Evolutionary conservation across 2,797 vertebrate genomes (phyloP), one percentile per base, ranked within the genome.

Genomic region (Cryptoprocta ferox): DNA sequence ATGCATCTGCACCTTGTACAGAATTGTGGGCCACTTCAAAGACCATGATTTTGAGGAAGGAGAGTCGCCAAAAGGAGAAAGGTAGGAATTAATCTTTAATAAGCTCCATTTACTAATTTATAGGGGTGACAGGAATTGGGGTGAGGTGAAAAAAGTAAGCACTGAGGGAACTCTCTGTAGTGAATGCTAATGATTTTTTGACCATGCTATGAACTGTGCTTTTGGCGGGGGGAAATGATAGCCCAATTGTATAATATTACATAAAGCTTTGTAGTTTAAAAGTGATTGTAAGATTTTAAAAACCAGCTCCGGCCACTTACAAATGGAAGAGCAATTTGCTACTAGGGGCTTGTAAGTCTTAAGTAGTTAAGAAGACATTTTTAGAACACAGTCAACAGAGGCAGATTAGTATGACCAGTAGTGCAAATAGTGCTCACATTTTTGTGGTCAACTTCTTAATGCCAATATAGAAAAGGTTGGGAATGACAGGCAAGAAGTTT

Each of bases 101-200:
- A 91, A 91, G 42, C 26, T 93, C 81, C 70, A 59, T 87, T 97
- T 97, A 96, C 85, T 98, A 98, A 91, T 98, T 98, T 76, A 93
- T 97, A 96, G 94, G 95, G 94, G 96, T 50, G 66, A 24, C 73
- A 61, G 91, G 81, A 97, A 86, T 78, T 91, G 79, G 70, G 75
- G 59, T 93, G n/a, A 94, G 53, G 79, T 83, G 80, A 83, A 92
- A 30, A 93, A 97, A 91, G 30, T 80, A 80, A 96, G 71, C 81
- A 82, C 80, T 59, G 28, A 93, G 76, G 82, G 89, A 85, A 87
- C 42, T 26, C 83, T 59, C 70, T 75, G 84, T 39, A 94, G 63
- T 79, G 91, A 90, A 88, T 92, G 66, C 61, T 89, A 95, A 96
- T 96, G 76, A 70, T 73, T 93, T 95, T 95, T 73, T 94, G 61